phyloP scores from a whole-genome alignment of 2,888 invertebrate species.

The Alsophila aescularia region DNA sequence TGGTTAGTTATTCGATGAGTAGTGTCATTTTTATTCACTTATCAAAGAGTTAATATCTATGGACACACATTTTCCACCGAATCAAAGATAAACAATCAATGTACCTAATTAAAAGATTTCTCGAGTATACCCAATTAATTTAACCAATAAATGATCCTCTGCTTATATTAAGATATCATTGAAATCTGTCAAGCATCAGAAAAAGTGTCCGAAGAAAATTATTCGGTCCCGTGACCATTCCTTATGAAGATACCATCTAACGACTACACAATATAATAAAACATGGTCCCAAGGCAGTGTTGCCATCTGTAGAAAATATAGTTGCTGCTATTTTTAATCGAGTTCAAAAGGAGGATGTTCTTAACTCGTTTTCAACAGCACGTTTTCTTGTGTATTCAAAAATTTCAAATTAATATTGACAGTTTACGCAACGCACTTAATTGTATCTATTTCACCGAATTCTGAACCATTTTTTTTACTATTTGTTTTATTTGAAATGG shows the following conservation, averaged over 20 bases:
- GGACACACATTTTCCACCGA: constrained; percentile 14
- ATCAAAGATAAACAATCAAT: constrained; percentile 20
- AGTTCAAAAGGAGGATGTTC: no score
- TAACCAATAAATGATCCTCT: constrained; percentile 20
- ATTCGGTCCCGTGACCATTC: constrained; percentile 22
- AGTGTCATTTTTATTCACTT: no score
- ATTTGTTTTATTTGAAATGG: no score
- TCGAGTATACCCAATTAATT: constrained; percentile 26
- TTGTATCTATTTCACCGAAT: no score
- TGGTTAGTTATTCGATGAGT: no score
- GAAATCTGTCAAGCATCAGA: constrained; percentile 29
- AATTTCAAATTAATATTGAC: no score
- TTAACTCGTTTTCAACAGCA: no score
- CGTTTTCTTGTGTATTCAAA: no score
- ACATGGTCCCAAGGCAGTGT: constrained; percentile 6
- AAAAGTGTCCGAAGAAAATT: constrained; percentile 19
- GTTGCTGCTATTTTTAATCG: no score
- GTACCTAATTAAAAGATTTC: constrained; percentile 25
- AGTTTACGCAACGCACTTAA: no score
- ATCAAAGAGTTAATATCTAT: constrained; percentile 1
- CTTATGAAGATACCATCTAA: constrained; percentile 23
- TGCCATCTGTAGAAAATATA: constrained; percentile 5
- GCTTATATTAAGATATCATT: constrained; percentile 24
- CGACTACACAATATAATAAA: constrained; percentile 21
- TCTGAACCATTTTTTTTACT: no score